Percentiles rank a stretch among this genome's conserved stretches.
phyloP scores from a whole-genome alignment of 2,797 vertebrate species.

The Euthynnus affinis region DNA sequence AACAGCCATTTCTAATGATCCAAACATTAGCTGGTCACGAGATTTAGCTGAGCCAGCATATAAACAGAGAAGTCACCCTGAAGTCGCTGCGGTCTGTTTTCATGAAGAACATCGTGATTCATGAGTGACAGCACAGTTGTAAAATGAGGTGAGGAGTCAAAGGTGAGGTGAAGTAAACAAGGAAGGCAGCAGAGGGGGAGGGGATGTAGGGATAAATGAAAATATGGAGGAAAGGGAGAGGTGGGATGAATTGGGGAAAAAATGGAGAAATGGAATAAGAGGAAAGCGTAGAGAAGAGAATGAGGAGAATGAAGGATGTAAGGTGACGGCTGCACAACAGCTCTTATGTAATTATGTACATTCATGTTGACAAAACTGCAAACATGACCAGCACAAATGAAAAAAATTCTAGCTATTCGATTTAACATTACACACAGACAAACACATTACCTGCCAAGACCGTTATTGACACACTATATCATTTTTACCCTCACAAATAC shows the following conservation, averaged over 20 bases:
- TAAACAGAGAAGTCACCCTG: constrained; percentile 25
- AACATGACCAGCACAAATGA: too few relatives aligned
- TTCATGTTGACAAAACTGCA: neutral
- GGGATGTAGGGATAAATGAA: neutral
- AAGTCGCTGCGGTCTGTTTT: constrained; percentile 17
- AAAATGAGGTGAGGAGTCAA: constrained; percentile 42
- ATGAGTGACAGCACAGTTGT: constrained; percentile 36
- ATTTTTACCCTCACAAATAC: too few relatives aligned
- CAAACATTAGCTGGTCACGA: constrained; percentile 9
- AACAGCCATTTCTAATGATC: constrained; percentile 16
- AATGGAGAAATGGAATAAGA: neutral
- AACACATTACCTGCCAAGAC: too few relatives aligned
- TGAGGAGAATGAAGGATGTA: neutral
- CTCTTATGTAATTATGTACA: neutral
- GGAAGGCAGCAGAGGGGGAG: neutral
- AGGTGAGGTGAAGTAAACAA: constrained; percentile 38
- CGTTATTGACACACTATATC: too few relatives aligned
- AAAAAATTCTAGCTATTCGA: too few relatives aligned
- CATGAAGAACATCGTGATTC: constrained; percentile 30
- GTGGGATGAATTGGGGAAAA: too few relatives aligned
- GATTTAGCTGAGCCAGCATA: constrained; percentile 43
- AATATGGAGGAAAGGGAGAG: neutral
- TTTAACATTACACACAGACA: too few relatives aligned
- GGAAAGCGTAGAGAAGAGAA: too few relatives aligned
- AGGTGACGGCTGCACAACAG: neutral